Conservation (phyloP, 2,113 vertebrate genomes). For the Myotis brandtii region DNA sequence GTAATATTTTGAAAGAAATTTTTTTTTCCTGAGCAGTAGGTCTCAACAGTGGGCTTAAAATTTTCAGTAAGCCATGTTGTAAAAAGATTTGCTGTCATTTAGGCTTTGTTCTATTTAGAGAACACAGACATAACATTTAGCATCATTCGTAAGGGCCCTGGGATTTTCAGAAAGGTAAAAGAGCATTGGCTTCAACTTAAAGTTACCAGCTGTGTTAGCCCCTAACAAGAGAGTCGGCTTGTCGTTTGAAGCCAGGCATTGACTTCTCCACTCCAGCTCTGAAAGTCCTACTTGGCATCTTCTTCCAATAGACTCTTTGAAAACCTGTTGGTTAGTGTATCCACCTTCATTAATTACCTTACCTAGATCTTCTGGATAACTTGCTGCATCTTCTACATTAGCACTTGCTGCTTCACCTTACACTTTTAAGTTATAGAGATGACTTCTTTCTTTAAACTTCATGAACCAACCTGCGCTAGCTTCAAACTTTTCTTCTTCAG, state of each 20-base stretch:
- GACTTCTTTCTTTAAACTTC: not conserved
- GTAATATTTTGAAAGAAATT: not conserved
- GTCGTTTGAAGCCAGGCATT: not conserved
- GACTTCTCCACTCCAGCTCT: not conserved
- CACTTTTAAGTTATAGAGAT: not conserved
- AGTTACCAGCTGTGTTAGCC: not conserved
- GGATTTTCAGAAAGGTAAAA: not conserved
- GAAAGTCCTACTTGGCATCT: not conserved
- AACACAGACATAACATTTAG: not conserved
- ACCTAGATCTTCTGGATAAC: not conserved
- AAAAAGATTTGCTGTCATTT: not conserved
- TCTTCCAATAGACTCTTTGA: not conserved
- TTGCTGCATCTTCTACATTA: no score
- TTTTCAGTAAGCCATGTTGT: not conserved
- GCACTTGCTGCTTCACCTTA: not conserved
- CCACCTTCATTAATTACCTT: not conserved
- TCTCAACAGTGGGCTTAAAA: not conserved
- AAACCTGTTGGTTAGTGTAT: not conserved
- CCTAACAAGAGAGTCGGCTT: not conserved
- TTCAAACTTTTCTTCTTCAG: not conserved
- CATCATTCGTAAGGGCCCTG: no score
- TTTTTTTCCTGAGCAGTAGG: not conserved
- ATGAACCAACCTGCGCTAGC: not conserved
- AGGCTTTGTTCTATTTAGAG: not conserved
- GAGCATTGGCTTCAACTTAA: not conserved